phyloP scores from a whole-genome alignment of 2,797 vertebrate genomes.

The Ambastaia sidthimunki region DNA sequence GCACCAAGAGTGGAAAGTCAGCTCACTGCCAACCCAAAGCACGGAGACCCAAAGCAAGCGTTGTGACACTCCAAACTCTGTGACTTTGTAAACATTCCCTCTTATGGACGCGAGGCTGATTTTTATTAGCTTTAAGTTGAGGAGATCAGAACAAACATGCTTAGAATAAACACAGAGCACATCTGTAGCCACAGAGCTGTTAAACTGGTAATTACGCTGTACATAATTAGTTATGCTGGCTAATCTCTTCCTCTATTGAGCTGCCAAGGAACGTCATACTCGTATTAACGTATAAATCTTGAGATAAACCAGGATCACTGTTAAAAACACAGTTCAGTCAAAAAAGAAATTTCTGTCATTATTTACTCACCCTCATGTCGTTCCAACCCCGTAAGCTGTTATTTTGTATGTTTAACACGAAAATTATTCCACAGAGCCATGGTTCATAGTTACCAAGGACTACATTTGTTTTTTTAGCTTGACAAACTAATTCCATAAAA shows the following conservation, averaged over 20 bases:
- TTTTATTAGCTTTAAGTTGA: not conserved
- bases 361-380: not conserved
- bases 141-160: not conserved
- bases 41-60: not conserved
- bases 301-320: not conserved
- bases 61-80: not conserved
- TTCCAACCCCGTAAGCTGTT: too few relatives aligned
- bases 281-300: not conserved
- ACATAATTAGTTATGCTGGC: not conserved
- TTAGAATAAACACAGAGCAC: constrained; percentile 25
- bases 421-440: too few relatives aligned
- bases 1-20: not conserved
- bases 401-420: too few relatives aligned
- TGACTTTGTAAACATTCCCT: constrained; percentile 9
- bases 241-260: constrained; percentile 9
- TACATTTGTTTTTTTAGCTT: too few relatives aligned
- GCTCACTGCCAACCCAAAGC: not conserved
- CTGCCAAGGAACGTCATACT: not conserved
- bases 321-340: not conserved
- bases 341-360: not conserved
- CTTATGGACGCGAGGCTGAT: not conserved
- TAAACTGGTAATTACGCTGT: constrained; percentile 2
- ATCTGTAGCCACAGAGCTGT: constrained; percentile 31
- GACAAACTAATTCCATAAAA: too few relatives aligned
- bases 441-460: too few relatives aligned